Percentiles rank a stretch among this genome's conserved stretches.
Conservation (phyloP, 2,797 vertebrate genomes). For the Hozukius guyotensis region DNA sequence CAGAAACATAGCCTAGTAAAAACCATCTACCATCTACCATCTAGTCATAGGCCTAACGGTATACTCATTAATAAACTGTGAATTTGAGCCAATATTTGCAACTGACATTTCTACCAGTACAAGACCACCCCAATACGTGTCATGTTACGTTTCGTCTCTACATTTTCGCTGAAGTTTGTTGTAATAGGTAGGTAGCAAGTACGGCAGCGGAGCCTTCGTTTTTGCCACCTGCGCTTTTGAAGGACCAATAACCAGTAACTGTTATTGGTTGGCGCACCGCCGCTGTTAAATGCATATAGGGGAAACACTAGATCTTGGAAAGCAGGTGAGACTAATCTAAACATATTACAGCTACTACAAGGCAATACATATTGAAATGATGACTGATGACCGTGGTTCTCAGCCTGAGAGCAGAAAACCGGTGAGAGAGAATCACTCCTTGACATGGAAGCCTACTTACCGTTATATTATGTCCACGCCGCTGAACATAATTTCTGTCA, state of each 20-base stretch:
- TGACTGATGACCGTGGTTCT: slow-evolving; percentile 10
- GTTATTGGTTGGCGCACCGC: background rate
- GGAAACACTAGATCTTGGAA: background rate
- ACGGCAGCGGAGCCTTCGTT: background rate
- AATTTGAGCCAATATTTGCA: background rate
- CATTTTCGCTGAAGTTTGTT: background rate
- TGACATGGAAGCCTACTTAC: slow-evolving; percentile 40
- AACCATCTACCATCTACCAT: no score
- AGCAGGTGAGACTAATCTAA: background rate
- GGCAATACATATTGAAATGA: background rate
- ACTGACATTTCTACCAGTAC: background rate
- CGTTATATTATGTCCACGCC: slow-evolving; percentile 43
- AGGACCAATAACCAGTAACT: background rate
- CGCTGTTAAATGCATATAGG: fast-evolving
- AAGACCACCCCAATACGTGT: background rate
- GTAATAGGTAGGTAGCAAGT: background rate
- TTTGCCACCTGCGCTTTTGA: background rate
- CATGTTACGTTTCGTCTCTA: background rate
- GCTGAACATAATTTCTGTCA: slow-evolving; percentile 53
- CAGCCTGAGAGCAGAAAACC: background rate
- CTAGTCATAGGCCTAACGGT: no score
- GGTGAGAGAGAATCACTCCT: slow-evolving; percentile 24
- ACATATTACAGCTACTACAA: background rate
- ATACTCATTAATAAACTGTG: no score
- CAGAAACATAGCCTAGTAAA: no score